Evolutionary conservation across 2,113 vertebrate genomes (phyloP).

Genomic region (Zosterops lateralis): DNA sequence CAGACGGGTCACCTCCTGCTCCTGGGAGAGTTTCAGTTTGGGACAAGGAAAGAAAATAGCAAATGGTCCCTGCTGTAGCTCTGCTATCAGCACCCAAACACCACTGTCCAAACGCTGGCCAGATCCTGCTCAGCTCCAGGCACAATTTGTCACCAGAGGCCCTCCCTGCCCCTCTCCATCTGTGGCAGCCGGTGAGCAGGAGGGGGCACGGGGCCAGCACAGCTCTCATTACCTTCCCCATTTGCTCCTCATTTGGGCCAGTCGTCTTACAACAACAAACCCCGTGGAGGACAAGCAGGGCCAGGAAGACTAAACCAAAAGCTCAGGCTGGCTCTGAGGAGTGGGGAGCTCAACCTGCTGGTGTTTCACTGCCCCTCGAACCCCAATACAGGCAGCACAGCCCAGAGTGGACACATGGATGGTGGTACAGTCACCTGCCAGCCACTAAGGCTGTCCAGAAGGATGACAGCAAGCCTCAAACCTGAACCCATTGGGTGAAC

Average conservation of each 20-base stretch:
- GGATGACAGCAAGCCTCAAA: background rate
- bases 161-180: conserved; percentile 31
- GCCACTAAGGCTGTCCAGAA: background rate
- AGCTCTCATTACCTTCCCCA: conserved; percentile 56
- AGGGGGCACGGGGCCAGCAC: conserved; percentile 22
- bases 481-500: background rate
- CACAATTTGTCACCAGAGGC: conserved; percentile 62
- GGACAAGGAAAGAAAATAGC: conserved; percentile 63
- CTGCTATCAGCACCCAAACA: conserved; percentile 60
- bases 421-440: background rate
- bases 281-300: background rate
- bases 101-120: background rate
- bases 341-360: background rate
- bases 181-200: background rate
- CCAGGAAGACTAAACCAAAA: background rate
- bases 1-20: background rate
- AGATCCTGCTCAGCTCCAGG: background rate
- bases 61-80: conserved; percentile 60
- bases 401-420: rapidly evolving
- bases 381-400: background rate
- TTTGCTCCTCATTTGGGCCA: conserved; percentile 75
- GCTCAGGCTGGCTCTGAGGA: background rate
- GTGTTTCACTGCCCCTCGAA: background rate
- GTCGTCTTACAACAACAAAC: conserved; percentile 70
- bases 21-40: background rate